These are phyloP conservation scores for Fopius arisanus DNA, from an alignment of 1,140 invertebrate genomes.

Conservation along the genomic window DNA sequence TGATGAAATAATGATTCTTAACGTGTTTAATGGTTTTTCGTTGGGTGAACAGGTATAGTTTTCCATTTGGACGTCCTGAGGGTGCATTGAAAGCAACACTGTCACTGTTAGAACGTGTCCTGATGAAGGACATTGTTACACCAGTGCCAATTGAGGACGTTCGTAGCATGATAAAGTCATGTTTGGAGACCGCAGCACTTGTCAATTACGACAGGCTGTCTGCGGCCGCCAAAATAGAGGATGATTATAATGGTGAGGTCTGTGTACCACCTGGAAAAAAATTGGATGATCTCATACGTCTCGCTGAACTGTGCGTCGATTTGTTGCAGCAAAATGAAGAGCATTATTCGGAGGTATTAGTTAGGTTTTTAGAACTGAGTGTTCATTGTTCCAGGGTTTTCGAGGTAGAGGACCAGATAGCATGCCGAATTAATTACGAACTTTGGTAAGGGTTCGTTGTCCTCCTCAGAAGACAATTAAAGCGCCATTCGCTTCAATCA, in stretches of 20 bases:
- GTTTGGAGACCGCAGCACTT: constrained; percentile 96
- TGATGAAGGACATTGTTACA: constrained; percentile 99
- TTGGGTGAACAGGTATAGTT: constrained; percentile 77
- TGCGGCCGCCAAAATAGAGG: constrained; percentile 96
- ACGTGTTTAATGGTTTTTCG: neutral
- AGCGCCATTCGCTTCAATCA: constrained; percentile 4
- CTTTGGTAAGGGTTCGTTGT: constrained; percentile 52
- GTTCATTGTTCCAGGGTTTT: constrained; percentile 55
- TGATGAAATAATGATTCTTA: constrained; percentile 11
- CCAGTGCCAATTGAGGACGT: constrained; percentile 98
- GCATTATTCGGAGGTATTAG: constrained; percentile 97
- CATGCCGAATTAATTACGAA: constrained; percentile 40
- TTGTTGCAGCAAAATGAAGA: constrained; percentile 99
- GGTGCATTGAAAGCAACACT: constrained; percentile 96
- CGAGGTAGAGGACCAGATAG: constrained; percentile 48
- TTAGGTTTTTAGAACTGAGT: constrained; percentile 63
- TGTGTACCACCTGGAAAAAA: constrained; percentile 86
- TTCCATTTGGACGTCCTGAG: constrained; percentile 98
- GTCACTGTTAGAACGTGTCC: constrained; percentile 92
- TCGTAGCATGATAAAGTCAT: constrained; percentile 92
- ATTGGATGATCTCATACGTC: constrained; percentile 95
- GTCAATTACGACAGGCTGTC: constrained; percentile 97
- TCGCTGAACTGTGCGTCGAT: constrained; percentile 98
- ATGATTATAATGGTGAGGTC: constrained; percentile 84
- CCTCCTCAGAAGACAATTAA: constrained; percentile 56